phyloP scores from a whole-genome alignment of 1,140 invertebrate species.

The Eurosta solidaginis region DNA sequence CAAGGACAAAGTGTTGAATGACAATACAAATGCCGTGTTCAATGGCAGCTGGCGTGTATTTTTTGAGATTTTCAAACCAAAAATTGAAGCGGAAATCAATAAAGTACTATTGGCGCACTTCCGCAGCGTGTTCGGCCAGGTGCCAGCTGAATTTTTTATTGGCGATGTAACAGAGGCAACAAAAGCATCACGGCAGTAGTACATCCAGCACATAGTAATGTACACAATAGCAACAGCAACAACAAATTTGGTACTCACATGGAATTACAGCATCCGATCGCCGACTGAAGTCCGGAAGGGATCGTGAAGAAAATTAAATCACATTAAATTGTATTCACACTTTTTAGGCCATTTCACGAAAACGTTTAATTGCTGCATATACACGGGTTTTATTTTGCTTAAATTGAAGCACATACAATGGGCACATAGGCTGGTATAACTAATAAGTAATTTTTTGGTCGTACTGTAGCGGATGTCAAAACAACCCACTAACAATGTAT shows the following conservation, averaged over 20 bases:
- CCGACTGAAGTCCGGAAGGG: not conserved
- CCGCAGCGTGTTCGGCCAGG: constrained; percentile 12
- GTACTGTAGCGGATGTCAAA: too few species aligned
- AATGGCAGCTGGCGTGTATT: constrained; percentile 14
- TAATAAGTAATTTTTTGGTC: too few species aligned
- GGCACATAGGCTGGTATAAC: too few species aligned
- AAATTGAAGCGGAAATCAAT: constrained; percentile 26
- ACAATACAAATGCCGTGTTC: not conserved
- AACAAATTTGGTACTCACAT: not conserved
- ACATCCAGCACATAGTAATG: not conserved
- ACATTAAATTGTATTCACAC: not conserved
- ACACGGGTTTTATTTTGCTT: not conserved
- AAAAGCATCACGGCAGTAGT: constrained; percentile 28
- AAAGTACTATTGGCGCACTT: constrained; percentile 23
- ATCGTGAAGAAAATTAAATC: not conserved
- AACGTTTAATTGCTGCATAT: not conserved
- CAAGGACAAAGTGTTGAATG: constrained; percentile 22
- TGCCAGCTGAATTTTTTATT: constrained; percentile 12
- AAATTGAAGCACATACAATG: too few species aligned
- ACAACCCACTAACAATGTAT: too few species aligned
- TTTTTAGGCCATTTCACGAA: too few species aligned
- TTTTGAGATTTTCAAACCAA: constrained; percentile 16
- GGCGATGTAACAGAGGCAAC: constrained; percentile 22
- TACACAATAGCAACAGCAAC: not conserved
- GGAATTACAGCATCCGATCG: not conserved